These are phyloP conservation scores for Ichneumoninae sp. DNA, from an alignment of 2,888 invertebrate species.

Conservation along the genomic window DNA sequence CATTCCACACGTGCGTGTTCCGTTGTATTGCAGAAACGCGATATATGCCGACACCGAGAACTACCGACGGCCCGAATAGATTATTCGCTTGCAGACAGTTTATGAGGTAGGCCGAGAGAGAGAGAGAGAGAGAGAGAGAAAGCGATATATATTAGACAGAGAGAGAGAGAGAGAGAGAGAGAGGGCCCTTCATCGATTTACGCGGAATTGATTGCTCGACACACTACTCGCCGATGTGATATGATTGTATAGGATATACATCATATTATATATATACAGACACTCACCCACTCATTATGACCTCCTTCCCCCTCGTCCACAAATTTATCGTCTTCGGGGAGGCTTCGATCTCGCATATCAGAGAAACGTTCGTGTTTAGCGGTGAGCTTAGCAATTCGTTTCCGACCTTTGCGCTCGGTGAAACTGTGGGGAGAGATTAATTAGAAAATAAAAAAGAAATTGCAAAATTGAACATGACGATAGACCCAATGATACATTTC, in stretches of 20 bases:
- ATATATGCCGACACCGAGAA: constrained; percentile 36
- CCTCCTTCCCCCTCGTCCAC: constrained; percentile 87
- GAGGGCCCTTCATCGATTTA: constrained; percentile 53
- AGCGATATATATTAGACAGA: too few species aligned
- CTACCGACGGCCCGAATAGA: constrained; percentile 61
- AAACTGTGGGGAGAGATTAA: constrained; percentile 85
- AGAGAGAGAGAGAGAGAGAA: not conserved
- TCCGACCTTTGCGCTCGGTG: constrained; percentile 88
- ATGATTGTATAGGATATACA: constrained; percentile 20
- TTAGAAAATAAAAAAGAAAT: constrained; percentile 9
- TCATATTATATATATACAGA: not conserved
- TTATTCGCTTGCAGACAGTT: constrained; percentile 64
- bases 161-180: not conserved
- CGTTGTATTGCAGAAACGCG: constrained; percentile 30
- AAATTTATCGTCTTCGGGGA: constrained; percentile 89
- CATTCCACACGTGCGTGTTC: constrained; percentile 28
- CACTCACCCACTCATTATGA: constrained; percentile 87
- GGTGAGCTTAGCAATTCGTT: constrained; percentile 89
- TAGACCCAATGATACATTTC: not conserved
- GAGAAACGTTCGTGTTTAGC: constrained; percentile 86
- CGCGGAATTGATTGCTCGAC: constrained; percentile 63
- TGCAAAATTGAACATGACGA: not conserved
- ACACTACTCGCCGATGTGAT: constrained; percentile 12
- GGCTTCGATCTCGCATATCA: constrained; percentile 89
- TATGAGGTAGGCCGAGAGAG: constrained; percentile 44